Conservation (phyloP, 2,888 invertebrate species). For the Anoncus sp. region DNA sequence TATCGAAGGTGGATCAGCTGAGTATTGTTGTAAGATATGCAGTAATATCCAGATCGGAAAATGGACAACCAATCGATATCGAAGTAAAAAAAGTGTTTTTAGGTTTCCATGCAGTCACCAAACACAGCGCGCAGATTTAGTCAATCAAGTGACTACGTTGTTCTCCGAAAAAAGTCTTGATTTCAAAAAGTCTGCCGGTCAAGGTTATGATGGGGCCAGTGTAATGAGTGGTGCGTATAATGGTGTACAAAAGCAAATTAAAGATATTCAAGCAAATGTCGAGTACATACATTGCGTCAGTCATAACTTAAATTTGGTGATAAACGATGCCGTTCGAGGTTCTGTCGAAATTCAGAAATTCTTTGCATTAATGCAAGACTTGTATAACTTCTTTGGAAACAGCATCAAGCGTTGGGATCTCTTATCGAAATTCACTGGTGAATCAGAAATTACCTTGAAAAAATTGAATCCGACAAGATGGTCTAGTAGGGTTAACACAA, state of each 20-base stretch:
- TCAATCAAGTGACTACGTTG: constrained; percentile 68
- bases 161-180: constrained; percentile 50
- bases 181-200: constrained; percentile 64
- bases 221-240: constrained; percentile 72
- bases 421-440: constrained; percentile 59
- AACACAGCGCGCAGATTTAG: constrained; percentile 71
- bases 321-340: constrained; percentile 66
- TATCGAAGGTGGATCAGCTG: constrained; percentile 74
- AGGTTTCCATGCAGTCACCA: constrained; percentile 45
- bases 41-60: constrained; percentile 51
- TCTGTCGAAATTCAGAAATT: constrained; percentile 37
- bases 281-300: constrained; percentile 66
- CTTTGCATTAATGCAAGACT: constrained; percentile 58
- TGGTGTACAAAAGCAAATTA: constrained; percentile 65
- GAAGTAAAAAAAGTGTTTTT: constrained; percentile 70
- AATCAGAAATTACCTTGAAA: constrained; percentile 55
- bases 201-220: constrained; percentile 75
- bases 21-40: constrained; percentile 73
- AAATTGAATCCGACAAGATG: constrained; percentile 75
- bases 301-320: constrained; percentile 68
- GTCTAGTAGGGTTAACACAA: constrained; percentile 69
- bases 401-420: constrained; percentile 72
- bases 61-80: constrained; percentile 63
- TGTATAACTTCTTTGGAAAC: constrained; percentile 69
- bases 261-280: constrained; percentile 70